Evolutionary conservation across 1,140 invertebrate species (phyloP).

Genomic region (Monomorium pharaonis): DNA sequence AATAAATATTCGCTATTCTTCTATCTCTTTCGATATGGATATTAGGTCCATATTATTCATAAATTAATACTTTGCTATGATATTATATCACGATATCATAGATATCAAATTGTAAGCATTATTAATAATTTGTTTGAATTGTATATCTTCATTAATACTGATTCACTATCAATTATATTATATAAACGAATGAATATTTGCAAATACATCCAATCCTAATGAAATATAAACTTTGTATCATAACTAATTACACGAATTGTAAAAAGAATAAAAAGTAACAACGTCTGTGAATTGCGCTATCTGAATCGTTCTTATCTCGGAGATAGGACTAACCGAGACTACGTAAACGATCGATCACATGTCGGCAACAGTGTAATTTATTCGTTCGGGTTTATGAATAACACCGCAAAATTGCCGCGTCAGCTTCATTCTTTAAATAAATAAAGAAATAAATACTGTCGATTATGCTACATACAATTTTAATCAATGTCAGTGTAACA

Average conservation of each 20-base stretch:
- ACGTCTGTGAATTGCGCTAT: neutral
- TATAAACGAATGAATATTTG: neutral
- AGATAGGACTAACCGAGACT: neutral
- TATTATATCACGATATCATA: neutral
- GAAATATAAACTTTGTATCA: neutral
- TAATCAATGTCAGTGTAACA: neutral
- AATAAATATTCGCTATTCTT: neutral
- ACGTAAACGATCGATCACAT: constrained; percentile 1
- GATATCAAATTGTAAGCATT: constrained; percentile 12
- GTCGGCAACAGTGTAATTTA: constrained; percentile 22
- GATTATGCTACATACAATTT: neutral
- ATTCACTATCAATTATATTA: neutral
- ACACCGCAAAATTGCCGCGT: neutral
- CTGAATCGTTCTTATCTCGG: neutral
- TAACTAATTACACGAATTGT: neutral
- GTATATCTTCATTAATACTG: neutral
- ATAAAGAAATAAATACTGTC: neutral
- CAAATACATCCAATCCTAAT: neutral
- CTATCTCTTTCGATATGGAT: neutral
- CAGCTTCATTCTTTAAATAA: neutral
- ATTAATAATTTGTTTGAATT: constrained; percentile 7
- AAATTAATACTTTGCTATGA: neutral
- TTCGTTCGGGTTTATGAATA: neutral
- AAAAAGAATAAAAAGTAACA: neutral
- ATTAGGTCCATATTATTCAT: neutral